Evolutionary conservation across 2,797 vertebrate genomes (phyloP).

Genomic region (Ficedula albicollis): DNA sequence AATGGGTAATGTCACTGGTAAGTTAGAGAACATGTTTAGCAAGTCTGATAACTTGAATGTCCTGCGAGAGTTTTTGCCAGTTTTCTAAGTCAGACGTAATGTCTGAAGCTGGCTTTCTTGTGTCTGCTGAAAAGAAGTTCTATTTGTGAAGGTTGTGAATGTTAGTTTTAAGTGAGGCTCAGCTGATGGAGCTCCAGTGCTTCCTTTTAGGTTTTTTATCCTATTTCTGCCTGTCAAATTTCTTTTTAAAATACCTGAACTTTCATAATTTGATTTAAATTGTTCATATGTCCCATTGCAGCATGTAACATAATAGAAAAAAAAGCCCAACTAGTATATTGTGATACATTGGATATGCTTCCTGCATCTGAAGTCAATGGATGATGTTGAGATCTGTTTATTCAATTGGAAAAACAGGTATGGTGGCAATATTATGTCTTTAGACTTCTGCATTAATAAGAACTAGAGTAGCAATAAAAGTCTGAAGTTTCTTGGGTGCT

Average conservation of each 20-base stretch:
- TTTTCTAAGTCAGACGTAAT: neutral
- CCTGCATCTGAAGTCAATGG: constrained; percentile 39
- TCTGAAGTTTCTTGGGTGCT: neutral
- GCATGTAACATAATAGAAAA: constrained; percentile 46
- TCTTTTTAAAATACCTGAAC: constrained; percentile 2
- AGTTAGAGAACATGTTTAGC: neutral
- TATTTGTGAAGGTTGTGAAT: neutral
- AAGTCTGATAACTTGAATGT: neutral
- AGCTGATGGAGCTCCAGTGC: neutral
- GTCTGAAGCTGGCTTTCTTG: neutral
- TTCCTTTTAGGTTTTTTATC: neutral
- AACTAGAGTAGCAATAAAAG: neutral
- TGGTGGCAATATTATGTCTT: neutral
- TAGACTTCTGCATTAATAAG: neutral
- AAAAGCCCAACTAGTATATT: constrained; percentile 6
- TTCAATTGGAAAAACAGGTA: constrained; percentile 52
- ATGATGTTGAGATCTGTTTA: constrained; percentile 54
- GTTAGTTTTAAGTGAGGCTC: neutral
- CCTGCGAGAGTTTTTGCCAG: neutral
- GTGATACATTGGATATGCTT: constrained; percentile 37
- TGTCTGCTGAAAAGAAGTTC: neutral
- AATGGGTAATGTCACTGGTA: neutral
- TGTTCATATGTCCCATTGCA: constrained; percentile 51
- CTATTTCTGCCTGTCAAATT: neutral
- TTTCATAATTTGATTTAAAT: constrained; percentile 39